Base-by-base conservation (phyloP, 2,797 vertebrate genomes). In the Pogonophryne albipinna region DNA sequence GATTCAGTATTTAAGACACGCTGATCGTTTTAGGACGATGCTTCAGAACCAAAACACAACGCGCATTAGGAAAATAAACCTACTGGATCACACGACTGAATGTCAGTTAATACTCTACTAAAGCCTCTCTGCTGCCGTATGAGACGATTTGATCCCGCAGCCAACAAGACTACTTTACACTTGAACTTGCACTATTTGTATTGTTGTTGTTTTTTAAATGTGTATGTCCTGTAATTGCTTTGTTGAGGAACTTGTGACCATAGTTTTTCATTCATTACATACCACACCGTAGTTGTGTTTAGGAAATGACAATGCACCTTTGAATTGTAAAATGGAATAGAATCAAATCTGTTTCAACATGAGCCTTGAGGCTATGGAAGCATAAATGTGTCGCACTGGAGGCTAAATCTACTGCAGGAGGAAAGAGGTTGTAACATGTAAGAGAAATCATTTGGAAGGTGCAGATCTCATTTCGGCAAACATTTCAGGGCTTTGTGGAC, bases 1-100 rank as follows among this genome's bases (percentile, higher is more conserved):
- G 68, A 47, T 63, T 69, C 71, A 51, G 58, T 62, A 50, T 78
- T 80, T 66, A 62, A 70, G 65, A 38, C 19, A 34, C 1, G 2
- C 46, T 77, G 10, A 10, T 10, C 50, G 41, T 34, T 56, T 71
- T 71, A 65, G 55, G 11, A 15, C 15, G 56, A 55, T 53, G 45
- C 72, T 49, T 77, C 58, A 49, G 19, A 44, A 5, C 51, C 4
- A 3, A 71, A n/a, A 12, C 52, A 50, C 27, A 44, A 17, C 12
- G 16, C 17, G 11, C 45, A 51, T 55, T 10, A 53, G 50, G 31
- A n/a, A 76, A 60, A 70, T 19, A 66, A 71, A 80, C 23, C 77
- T 15, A 62, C 15, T 34, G 11, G 38, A 56, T 83, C 9, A 46
- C 53, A 52, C 38, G 13, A n/a, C 20, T 47, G 17, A 57, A 52